Conservation (phyloP, 2,888 invertebrate genomes). For the Tenthredo livida region DNA sequence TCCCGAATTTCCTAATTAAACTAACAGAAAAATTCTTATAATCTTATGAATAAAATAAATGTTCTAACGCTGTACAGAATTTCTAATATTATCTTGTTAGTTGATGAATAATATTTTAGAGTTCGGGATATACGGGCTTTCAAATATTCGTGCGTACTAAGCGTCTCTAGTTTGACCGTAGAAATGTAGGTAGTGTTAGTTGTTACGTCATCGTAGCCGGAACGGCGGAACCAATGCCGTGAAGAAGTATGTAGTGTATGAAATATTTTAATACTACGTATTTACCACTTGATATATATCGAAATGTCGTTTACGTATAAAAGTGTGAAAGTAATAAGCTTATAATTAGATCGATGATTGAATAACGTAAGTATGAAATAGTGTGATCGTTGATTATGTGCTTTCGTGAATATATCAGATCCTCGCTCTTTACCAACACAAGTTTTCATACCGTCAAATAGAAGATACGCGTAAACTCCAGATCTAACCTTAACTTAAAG, state of each 20-base stretch:
- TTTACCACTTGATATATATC: constrained; percentile 35
- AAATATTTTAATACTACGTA: neutral
- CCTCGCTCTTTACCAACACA: neutral
- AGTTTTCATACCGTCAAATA: neutral
- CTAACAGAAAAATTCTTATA: no score
- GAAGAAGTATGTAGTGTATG: neutral
- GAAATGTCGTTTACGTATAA: constrained; percentile 31
- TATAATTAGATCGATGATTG: constrained; percentile 16
- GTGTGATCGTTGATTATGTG: neutral
- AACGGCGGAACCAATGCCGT: neutral
- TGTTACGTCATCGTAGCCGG: constrained; percentile 30
- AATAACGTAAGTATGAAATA: constrained; percentile 31
- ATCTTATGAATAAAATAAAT: neutral
- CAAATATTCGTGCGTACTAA: neutral
- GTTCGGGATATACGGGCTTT: neutral
- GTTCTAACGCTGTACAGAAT: neutral
- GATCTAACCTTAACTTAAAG: neutral
- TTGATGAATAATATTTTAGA: neutral
- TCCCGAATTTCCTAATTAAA: no score
- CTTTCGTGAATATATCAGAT: neutral
- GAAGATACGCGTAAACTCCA: neutral
- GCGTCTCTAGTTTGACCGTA: constrained; percentile 8
- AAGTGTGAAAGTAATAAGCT: neutral
- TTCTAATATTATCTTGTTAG: no score
- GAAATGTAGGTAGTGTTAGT: constrained; percentile 15